Percentiles rank a stretch among this genome's conserved stretches.
phyloP scores from a whole-genome alignment of 1,140 invertebrate genomes.

The Cyclargus thomasi region DNA sequence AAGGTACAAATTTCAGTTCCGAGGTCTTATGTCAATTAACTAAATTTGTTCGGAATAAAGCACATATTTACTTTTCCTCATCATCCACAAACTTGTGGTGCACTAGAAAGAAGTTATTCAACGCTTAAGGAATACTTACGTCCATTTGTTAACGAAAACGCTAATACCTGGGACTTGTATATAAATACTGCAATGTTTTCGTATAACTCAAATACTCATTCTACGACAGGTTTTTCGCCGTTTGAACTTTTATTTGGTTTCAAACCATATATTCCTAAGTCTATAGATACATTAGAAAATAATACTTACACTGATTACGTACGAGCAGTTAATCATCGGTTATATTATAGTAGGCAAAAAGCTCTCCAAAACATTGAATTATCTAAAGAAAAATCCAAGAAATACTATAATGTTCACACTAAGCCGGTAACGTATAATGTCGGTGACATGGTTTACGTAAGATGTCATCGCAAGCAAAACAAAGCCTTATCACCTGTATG shows the following conservation, averaged over 20 bases:
- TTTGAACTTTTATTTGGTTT: too few relatives aligned
- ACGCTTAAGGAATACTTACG: background rate
- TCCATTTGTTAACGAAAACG: background rate
- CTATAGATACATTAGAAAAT: background rate
- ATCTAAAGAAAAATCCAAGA: too few relatives aligned
- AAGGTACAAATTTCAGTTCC: background rate
- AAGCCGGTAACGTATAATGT: background rate
- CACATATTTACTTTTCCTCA: too few relatives aligned
- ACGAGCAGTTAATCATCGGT: background rate
- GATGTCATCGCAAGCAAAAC: background rate
- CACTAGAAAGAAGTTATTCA: background rate
- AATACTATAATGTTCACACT: too few relatives aligned
- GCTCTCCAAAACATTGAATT: too few relatives aligned
- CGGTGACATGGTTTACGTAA: background rate
- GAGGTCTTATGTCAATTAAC: background rate
- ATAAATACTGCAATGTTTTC: too few relatives aligned
- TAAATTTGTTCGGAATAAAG: too few relatives aligned
- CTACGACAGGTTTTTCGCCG: too few relatives aligned
- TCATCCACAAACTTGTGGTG: background rate
- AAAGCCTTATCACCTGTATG: background rate
- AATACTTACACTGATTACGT: background rate
- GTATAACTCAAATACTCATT: too few relatives aligned
- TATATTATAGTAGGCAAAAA: background rate
- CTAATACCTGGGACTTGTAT: background rate
- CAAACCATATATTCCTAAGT: background rate